These are phyloP conservation scores for Amblyjoppa fuscipennis DNA, from an alignment of 2,888 invertebrate genomes.

Conservation along the genomic window DNA sequence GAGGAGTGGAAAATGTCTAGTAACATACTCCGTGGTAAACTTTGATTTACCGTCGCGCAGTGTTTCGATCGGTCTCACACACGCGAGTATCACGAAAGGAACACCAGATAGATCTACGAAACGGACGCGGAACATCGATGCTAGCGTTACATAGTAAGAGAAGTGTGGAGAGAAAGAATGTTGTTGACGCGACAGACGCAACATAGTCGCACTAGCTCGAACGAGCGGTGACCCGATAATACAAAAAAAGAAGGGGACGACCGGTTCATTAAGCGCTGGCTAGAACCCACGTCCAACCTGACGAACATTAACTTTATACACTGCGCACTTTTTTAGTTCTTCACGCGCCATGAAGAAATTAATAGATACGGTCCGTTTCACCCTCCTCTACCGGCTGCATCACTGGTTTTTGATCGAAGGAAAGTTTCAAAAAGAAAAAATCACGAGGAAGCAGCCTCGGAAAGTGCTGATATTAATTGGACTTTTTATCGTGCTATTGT, in stretches of 20 bases:
- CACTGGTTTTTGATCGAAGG: background rate
- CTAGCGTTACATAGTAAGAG: background rate
- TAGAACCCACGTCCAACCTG: slow-evolving; percentile 35
- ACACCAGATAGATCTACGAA: slow-evolving; percentile 25
- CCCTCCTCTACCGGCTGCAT: background rate
- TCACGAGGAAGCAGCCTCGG: background rate
- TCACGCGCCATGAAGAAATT: background rate
- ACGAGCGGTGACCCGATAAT: slow-evolving; percentile 41
- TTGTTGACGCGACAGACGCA: slow-evolving; percentile 29
- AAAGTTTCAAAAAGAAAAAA: background rate
- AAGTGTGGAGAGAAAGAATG: background rate
- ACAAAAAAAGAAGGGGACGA: slow-evolving; percentile 55
- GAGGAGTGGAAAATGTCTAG: background rate
- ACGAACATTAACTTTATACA: background rate
- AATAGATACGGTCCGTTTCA: background rate
- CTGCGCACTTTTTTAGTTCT: slow-evolving; percentile 35
- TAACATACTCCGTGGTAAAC: slow-evolving; percentile 4
- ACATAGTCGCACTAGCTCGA: slow-evolving; percentile 22
- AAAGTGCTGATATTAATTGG: background rate
- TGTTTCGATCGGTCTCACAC: slow-evolving; percentile 68
- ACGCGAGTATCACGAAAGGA: background rate
- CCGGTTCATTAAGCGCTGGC: slow-evolving; percentile 62
- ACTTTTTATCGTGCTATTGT: background rate
- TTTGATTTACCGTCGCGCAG: slow-evolving; percentile 76
- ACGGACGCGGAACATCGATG: slow-evolving; percentile 1